Conservation (phyloP, 2,113 vertebrate genomes). For the Smithornis capensis region DNA sequence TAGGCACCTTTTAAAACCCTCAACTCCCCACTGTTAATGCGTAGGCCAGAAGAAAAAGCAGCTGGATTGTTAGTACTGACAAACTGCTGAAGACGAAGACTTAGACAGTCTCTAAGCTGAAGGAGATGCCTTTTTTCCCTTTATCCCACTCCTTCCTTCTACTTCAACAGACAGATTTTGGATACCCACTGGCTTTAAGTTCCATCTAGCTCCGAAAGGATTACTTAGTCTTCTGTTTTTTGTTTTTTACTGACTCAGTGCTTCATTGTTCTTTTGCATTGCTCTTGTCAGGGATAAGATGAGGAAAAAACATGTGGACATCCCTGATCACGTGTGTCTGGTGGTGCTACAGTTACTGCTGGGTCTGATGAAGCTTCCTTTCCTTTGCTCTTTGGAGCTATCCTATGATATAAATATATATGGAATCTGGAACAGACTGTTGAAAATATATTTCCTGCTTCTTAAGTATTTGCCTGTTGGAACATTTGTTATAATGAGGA, state of each 20-base stretch:
- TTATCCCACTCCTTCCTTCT: background rate
- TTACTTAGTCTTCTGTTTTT: background rate
- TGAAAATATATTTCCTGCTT: background rate
- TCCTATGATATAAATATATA: background rate
- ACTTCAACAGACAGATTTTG: background rate
- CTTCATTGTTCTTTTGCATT: background rate
- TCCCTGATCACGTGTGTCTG: rapidly evolving
- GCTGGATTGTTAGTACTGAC: background rate
- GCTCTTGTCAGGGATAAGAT: background rate
- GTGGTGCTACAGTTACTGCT: background rate
- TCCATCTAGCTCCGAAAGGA: background rate
- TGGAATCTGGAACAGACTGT: background rate
- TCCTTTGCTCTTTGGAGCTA: background rate
- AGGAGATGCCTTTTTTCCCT: background rate
- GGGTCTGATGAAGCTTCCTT: background rate
- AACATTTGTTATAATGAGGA: background rate
- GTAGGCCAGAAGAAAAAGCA: background rate
- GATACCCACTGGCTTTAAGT: background rate
- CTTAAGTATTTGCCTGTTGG: background rate
- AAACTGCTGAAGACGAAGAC: background rate
- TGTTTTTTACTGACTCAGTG: background rate
- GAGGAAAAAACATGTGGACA: background rate
- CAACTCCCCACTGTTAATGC: background rate
- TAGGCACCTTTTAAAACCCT: background rate
- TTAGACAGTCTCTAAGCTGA: background rate